Conservation (phyloP, 2,888 invertebrate species). For the Drosophila falleni region DNA sequence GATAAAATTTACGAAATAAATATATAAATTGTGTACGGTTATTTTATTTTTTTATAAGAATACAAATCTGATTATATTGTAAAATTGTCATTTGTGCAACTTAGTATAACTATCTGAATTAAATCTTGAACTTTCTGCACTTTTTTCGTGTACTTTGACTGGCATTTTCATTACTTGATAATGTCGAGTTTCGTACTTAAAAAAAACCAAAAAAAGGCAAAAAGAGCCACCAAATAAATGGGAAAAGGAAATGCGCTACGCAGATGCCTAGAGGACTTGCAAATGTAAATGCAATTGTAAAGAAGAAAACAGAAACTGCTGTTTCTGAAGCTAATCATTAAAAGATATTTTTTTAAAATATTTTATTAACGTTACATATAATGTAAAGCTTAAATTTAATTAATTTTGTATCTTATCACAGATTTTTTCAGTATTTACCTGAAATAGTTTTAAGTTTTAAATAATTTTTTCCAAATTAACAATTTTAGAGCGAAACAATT, state of each 20-base stretch:
- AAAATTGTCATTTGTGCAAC: not conserved
- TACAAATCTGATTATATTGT: too few species aligned
- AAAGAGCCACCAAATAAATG: constrained; percentile 31
- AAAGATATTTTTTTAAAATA: too few species aligned
- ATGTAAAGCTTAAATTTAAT: too few species aligned
- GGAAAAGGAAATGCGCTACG: constrained; percentile 34
- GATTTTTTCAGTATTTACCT: too few species aligned
- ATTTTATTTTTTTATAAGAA: too few species aligned
- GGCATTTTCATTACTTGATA: constrained; percentile 65
- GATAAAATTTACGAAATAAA: not conserved
- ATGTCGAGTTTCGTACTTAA: constrained; percentile 31
- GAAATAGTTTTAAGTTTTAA: too few species aligned
- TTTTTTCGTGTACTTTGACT: constrained; percentile 12
- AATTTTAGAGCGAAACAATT: too few species aligned
- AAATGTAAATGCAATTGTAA: constrained; percentile 51
- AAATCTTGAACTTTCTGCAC: not conserved
- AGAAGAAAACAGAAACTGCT: constrained; percentile 8
- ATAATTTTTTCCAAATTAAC: too few species aligned
- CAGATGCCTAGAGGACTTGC: constrained; percentile 32
- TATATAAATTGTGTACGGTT: too few species aligned
- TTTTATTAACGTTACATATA: too few species aligned
- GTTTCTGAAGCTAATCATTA: too few species aligned
- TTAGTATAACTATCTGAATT: not conserved
- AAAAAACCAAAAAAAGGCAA: constrained; percentile 8
- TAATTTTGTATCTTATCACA: too few species aligned